Evolutionary conservation across 2,888 invertebrate genomes (phyloP).

Genomic region (Patella caerulea): DNA sequence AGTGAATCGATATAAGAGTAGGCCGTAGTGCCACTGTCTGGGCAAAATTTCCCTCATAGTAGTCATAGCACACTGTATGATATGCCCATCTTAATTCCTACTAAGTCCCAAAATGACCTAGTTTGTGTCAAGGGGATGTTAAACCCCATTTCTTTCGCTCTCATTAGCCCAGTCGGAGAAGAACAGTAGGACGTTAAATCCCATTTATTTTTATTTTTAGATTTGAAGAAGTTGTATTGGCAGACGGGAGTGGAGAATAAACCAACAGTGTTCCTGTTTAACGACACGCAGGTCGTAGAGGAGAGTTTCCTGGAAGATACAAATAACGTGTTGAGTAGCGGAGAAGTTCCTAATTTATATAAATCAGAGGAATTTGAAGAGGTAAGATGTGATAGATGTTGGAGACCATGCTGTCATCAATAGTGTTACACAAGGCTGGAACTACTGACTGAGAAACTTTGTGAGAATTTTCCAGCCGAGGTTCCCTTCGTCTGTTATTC

Average conservation of each 20-base stretch:
- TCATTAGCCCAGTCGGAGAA: too few relatives aligned
- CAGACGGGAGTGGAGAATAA: constrained; percentile 83
- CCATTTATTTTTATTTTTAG: constrained; percentile 67
- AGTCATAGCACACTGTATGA: too few relatives aligned
- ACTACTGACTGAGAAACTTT: too few relatives aligned
- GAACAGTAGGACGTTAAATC: background rate
- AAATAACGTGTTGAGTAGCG: constrained; percentile 89
- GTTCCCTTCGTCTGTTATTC: too few relatives aligned
- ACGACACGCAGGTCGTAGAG: constrained; percentile 86
- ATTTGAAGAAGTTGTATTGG: constrained; percentile 83
- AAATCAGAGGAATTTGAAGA: constrained; percentile 91
- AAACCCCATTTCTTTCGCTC: too few relatives aligned
- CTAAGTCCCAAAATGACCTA: too few relatives aligned
- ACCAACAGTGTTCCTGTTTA: constrained; percentile 85
- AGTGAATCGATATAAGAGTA: too few relatives aligned
- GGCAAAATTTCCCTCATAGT: background rate
- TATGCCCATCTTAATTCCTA: too few relatives aligned
- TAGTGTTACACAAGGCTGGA: background rate
- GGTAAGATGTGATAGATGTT: constrained; percentile 72
- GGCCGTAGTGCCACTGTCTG: background rate
- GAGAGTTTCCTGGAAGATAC: constrained; percentile 89
- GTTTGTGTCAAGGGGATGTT: too few relatives aligned
- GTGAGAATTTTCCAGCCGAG: too few relatives aligned
- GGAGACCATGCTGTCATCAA: too few relatives aligned
- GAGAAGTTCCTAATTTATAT: constrained; percentile 90